Conservation (phyloP, 2,888 invertebrate genomes). For the Drosophila macrospina region DNA sequence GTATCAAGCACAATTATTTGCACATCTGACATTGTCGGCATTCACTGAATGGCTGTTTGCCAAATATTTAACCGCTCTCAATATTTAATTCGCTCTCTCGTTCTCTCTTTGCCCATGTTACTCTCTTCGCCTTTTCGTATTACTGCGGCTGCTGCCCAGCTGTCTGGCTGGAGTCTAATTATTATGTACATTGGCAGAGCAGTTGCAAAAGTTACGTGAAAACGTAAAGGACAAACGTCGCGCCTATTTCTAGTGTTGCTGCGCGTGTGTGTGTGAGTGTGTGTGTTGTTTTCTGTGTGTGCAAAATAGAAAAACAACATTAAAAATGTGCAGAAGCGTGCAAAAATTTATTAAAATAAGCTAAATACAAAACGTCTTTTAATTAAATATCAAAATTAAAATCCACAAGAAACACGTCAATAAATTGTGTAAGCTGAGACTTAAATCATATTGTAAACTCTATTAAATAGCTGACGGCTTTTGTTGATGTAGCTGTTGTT, state of each 20-base stretch:
- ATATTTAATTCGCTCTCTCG: constrained; percentile 2
- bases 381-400: background rate
- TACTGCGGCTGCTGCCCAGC: constrained; percentile 53
- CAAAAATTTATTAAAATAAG: constrained; percentile 32
- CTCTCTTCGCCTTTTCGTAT: constrained; percentile 13
- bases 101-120: constrained; percentile 24
- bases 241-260: constrained; percentile 22
- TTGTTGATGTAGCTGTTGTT: background rate
- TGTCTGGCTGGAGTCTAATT: constrained; percentile 59
- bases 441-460: constrained; percentile 6
- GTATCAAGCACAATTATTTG: constrained; percentile 1
- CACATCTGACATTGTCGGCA: constrained; percentile 1
- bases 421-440: constrained; percentile 42
- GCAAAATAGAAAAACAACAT: constrained; percentile 52
- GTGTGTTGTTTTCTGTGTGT: constrained; percentile 32
- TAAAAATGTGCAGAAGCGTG: constrained; percentile 45
- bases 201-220: constrained; percentile 79
- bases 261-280: constrained; percentile 25
- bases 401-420: constrained; percentile 6
- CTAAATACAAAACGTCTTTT: constrained; percentile 7
- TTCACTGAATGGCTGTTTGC: background rate
- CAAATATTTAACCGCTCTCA: constrained; percentile 28
- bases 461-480: constrained; percentile 19
- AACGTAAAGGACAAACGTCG: constrained; percentile 67
- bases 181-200: constrained; percentile 69